Evolutionary conservation across 1,140 invertebrate genomes (phyloP).

Genomic region (Cotesia vestalis): DNA sequence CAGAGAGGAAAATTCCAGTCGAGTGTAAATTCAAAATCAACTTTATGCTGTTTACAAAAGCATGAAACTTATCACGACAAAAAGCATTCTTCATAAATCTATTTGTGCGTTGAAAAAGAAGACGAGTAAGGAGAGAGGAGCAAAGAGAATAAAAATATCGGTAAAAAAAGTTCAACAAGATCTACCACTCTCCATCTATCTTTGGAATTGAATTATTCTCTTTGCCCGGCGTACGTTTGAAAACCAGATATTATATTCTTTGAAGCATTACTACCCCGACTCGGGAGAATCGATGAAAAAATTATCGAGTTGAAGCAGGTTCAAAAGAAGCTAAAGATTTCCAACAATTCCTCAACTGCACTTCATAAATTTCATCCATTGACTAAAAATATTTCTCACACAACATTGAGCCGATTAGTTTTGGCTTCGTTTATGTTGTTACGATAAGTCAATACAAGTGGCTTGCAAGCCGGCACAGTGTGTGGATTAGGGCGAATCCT

Average conservation of each 20-base stretch:
- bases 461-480: constrained; percentile 59
- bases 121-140: not conserved
- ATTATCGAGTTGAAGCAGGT: constrained; percentile 16
- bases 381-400: no score
- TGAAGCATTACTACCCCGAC: not conserved
- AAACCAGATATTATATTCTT: constrained; percentile 16
- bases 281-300: constrained; percentile 17
- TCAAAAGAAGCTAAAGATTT: not conserved
- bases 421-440: constrained; percentile 39
- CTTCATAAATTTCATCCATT: no score
- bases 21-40: not conserved
- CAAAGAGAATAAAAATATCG: not conserved
- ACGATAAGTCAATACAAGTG: constrained; percentile 43
- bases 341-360: no score
- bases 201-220: constrained; percentile 16
- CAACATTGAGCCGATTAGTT: constrained; percentile 23
- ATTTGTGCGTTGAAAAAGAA: not conserved
- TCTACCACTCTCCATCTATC: not conserved
- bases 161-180: not conserved
- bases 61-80: constrained; percentile 5
- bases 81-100: constrained; percentile 10
- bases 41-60: constrained; percentile 16
- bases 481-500: constrained; percentile 64
- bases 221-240: not conserved
- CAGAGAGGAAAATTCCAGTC: not conserved